These are phyloP conservation scores for Siniperca chuatsi DNA, from an alignment of 2,113 vertebrate genomes.

Conservation along the genomic window DNA sequence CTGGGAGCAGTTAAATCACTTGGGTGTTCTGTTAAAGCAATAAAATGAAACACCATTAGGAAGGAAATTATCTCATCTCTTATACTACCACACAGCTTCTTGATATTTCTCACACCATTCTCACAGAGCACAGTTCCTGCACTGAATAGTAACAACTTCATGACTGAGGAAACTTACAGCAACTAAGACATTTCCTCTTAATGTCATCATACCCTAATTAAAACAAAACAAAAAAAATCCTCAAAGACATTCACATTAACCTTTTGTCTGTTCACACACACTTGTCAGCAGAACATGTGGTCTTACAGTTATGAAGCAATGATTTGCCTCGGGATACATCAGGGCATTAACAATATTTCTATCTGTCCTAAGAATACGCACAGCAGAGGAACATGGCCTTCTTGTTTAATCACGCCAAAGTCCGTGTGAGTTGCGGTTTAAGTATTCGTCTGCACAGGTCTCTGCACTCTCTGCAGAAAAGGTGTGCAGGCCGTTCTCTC, in stretches of 20 bases:
- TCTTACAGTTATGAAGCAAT: slow-evolving; percentile 14
- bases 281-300: not conserved
- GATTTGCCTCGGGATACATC: not conserved
- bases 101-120: not conserved
- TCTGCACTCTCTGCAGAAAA: slow-evolving; percentile 14
- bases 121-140: not conserved
- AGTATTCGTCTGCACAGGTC: slow-evolving; percentile 56
- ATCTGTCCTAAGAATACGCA: not conserved
- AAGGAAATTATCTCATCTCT: slow-evolving; percentile 4
- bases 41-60: slow-evolving; percentile 22
- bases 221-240: slow-evolving; percentile 5
- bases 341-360: not conserved
- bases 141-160: slow-evolving; percentile 15
- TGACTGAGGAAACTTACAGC: slow-evolving; percentile 27
- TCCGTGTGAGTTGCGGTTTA: slow-evolving; percentile 9
- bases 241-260: slow-evolving; percentile 2
- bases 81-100: not conserved
- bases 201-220: slow-evolving; percentile 42
- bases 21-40: slow-evolving; percentile 20
- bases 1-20: slow-evolving; percentile 21
- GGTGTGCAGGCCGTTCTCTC: slow-evolving; percentile 10
- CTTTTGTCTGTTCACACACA: not conserved
- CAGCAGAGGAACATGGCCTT: not conserved
- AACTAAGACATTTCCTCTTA: slow-evolving; percentile 24
- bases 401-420: not conserved